Conservation (phyloP, 2,113 vertebrate genomes). For the Elgaria multicarinata region DNA sequence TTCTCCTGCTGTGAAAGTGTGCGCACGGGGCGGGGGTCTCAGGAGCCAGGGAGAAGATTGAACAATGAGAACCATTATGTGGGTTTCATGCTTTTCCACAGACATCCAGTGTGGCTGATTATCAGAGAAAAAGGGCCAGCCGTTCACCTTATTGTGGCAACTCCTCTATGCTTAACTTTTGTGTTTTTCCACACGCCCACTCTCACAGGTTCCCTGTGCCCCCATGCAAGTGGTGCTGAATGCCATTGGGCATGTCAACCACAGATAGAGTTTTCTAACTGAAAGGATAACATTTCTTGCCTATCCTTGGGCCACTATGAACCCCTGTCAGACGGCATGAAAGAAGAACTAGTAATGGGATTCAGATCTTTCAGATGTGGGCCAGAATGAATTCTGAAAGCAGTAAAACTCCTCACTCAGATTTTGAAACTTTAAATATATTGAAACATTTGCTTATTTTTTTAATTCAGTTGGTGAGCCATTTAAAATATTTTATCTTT, state of each 20-base stretch:
- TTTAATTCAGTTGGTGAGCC: neutral
- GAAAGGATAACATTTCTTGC: rapidly evolving
- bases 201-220: neutral
- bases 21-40: conserved; percentile 20
- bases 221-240: neutral
- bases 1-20: conserved; percentile 39
- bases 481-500: neutral
- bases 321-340: neutral
- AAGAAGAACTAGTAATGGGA: neutral
- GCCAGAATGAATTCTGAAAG: neutral
- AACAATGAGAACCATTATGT: conserved; percentile 34
- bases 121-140: conserved; percentile 3
- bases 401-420: neutral
- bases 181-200: neutral
- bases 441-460: neutral
- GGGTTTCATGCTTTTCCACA: conserved; percentile 28
- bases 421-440: neutral
- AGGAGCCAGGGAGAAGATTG: conserved; percentile 13
- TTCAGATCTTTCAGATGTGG: neutral
- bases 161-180: conserved; percentile 9
- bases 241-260: neutral
- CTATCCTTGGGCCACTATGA: neutral
- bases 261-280: neutral
- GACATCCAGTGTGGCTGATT: conserved; percentile 16
- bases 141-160: neutral